Conservation (phyloP, 2,888 invertebrate species). For the Drosophila anomalata region DNA sequence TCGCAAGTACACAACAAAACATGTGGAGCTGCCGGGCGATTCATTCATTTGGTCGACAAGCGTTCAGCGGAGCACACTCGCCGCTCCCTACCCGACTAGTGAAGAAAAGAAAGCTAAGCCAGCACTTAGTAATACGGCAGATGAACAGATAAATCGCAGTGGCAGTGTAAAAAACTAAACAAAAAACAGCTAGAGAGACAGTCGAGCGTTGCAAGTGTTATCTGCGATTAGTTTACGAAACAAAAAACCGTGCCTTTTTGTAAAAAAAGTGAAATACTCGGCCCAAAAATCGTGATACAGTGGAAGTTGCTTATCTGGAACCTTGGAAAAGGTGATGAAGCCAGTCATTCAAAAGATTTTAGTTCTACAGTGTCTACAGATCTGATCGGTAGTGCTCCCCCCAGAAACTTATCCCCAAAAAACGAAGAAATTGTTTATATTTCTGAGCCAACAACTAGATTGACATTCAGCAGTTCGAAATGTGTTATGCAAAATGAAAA, state of each 20-base stretch:
- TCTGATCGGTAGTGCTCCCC: no score
- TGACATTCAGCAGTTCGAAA: slow-evolving; percentile 11
- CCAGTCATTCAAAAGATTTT: no score
- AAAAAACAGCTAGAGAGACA: slow-evolving; percentile 24
- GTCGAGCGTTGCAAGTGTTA: slow-evolving; percentile 27
- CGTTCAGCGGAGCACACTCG: slow-evolving; percentile 60
- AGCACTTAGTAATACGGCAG: slow-evolving; percentile 37
- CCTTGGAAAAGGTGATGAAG: background rate
- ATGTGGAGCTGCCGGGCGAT: slow-evolving; percentile 54
- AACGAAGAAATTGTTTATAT: background rate
- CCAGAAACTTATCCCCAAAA: no score
- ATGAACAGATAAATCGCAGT: slow-evolving; percentile 65
- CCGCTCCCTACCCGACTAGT: slow-evolving; percentile 2
- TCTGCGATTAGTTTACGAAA: slow-evolving; percentile 40
- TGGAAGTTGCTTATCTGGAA: background rate
- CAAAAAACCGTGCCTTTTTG: slow-evolving; percentile 36
- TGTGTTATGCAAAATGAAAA: background rate
- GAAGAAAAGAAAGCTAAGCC: slow-evolving; percentile 30
- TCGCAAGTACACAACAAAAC: slow-evolving; percentile 56
- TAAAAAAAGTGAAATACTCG: background rate
- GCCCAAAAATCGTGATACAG: slow-evolving; percentile 4
- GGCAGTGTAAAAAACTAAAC: slow-evolving; percentile 50
- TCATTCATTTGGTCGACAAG: slow-evolving; percentile 66
- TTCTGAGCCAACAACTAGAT: slow-evolving; percentile 8
- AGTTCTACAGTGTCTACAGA: no score